These are phyloP conservation scores for Columba janthina DNA, from an alignment of 2,113 vertebrate species.

Conservation along the genomic window DNA sequence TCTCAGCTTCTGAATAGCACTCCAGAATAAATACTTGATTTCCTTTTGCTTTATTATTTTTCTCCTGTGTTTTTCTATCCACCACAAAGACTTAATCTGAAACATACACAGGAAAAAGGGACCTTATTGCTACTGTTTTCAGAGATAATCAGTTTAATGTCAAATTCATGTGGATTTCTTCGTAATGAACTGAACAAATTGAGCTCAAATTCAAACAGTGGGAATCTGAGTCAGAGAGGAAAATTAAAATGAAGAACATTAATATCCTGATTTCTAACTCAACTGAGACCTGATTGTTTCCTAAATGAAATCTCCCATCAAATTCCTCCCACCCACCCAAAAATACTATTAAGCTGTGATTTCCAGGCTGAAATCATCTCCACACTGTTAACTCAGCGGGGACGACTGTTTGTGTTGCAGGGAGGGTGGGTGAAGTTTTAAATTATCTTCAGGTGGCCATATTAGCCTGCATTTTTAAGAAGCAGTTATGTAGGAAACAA, in stretches of 20 bases:
- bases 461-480: background rate
- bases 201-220: conserved; percentile 63
- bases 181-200: conserved; percentile 67
- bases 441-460: background rate
- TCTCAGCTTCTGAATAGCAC: background rate
- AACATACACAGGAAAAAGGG: conserved; percentile 41
- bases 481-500: background rate
- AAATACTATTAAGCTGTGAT: conserved; percentile 58
- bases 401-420: background rate
- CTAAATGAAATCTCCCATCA: conserved; percentile 59
- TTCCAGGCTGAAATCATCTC: conserved; percentile 19
- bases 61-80: conserved; percentile 46
- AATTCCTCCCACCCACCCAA: conserved; percentile 40
- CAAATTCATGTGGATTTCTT: conserved; percentile 65
- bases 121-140: conserved; percentile 52
- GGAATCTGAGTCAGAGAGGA: conserved; percentile 51
- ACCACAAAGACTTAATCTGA: conserved; percentile 63
- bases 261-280: conserved; percentile 56
- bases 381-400: conserved; percentile 12
- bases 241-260: conserved; percentile 64
- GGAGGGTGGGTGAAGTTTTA: background rate
- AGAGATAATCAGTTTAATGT: conserved; percentile 67
- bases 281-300: conserved; percentile 45
- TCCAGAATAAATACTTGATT: conserved; percentile 34
- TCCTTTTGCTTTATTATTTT: conserved; percentile 42